phyloP scores from a whole-genome alignment of 2,888 invertebrate species.

The Phoenoteleia sp. region DNA sequence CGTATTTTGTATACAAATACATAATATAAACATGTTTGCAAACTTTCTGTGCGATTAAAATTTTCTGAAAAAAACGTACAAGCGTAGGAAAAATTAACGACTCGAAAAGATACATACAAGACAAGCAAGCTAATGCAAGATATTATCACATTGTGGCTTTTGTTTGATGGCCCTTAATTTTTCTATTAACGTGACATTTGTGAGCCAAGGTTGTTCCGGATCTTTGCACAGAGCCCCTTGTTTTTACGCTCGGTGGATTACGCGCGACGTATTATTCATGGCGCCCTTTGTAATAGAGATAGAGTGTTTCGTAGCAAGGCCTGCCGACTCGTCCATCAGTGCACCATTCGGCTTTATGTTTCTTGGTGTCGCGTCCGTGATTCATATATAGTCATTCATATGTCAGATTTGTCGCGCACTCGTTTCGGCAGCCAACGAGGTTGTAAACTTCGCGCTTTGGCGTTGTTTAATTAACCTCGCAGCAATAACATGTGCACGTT shows the following conservation, averaged over 20 bases:
- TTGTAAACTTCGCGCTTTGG: slow-evolving; percentile 38
- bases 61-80: no score
- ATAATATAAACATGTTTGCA: no score
- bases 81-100: no score
- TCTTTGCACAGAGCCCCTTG: slow-evolving; percentile 46
- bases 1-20: no score
- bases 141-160: slow-evolving; percentile 7
- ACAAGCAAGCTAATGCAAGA: no score
- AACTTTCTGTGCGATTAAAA: no score
- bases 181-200: slow-evolving; percentile 51
- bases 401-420: slow-evolving; percentile 57
- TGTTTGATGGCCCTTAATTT: slow-evolving; percentile 30
- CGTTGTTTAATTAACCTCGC: slow-evolving; percentile 50
- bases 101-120: no score
- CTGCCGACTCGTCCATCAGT: slow-evolving; percentile 34
- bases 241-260: slow-evolving; percentile 52
- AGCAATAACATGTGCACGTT: slow-evolving; percentile 19
- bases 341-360: slow-evolving; percentile 42
- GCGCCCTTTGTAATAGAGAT: slow-evolving; percentile 11
- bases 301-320: slow-evolving; percentile 9
- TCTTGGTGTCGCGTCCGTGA: slow-evolving; percentile 26
- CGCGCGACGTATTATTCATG: slow-evolving; percentile 40
- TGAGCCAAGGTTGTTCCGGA: slow-evolving; percentile 41
- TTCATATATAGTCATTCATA: slow-evolving; percentile 19
- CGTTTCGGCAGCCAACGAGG: slow-evolving; percentile 41